Conservation (phyloP, 2,888 invertebrate genomes). For the Drosophila acutilabella region DNA sequence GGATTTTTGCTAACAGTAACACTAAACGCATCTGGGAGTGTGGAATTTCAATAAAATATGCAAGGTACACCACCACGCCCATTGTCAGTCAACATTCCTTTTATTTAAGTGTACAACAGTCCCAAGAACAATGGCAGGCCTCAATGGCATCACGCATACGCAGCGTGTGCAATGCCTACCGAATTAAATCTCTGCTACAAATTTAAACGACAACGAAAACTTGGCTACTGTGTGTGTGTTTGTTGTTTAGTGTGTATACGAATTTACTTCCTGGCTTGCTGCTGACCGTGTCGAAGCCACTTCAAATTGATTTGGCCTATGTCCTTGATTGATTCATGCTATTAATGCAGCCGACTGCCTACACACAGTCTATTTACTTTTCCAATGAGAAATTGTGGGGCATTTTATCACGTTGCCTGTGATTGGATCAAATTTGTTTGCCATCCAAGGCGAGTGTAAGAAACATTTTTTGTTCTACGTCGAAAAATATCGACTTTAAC, state of each 20-base stretch:
- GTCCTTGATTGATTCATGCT: conserved; percentile 66
- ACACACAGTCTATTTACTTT: conserved; percentile 59
- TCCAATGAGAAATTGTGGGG: conserved; percentile 63
- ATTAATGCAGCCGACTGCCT: conserved; percentile 58
- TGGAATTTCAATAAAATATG: conserved; percentile 81
- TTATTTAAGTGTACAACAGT: conserved; percentile 16
- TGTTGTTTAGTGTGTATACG: conserved; percentile 2
- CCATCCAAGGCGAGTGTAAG: conserved; percentile 15
- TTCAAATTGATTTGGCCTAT: conserved; percentile 77
- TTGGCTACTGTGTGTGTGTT: background rate
- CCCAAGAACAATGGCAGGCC: conserved; percentile 20
- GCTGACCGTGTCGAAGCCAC: conserved; percentile 48
- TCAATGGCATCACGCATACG: conserved; percentile 52
- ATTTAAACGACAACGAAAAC: conserved; percentile 33
- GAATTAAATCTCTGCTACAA: conserved; percentile 16
- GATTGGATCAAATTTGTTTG: conserved; percentile 37
- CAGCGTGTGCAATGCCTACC: conserved; percentile 21
- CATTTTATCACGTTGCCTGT: conserved; percentile 60
- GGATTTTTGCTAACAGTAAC: conserved; percentile 67
- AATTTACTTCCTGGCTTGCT: conserved; percentile 55
- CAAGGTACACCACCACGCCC: conserved; percentile 51
- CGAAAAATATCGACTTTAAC: conserved; percentile 8
- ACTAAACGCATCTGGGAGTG: conserved; percentile 70
- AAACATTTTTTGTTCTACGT: background rate
- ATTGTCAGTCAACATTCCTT: conserved; percentile 34